Evolutionary conservation across 92 coral and sea anemone species (phyloP).

Genomic region (Nematostella vectensis): DNA sequence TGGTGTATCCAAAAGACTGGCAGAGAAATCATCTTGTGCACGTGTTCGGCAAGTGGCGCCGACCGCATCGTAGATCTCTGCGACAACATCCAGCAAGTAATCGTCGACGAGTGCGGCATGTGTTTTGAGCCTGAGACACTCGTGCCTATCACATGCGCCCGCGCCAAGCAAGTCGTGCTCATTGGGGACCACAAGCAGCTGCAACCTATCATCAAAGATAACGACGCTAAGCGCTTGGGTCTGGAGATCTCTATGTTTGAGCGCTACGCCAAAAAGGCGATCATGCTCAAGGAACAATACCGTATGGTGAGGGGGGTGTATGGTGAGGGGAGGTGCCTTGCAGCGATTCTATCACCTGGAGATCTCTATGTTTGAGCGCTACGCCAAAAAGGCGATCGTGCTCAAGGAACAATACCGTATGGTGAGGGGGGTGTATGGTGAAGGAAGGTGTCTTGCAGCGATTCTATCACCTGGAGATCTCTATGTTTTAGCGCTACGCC

Average conservation of each 20-base stretch:
- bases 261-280: slow-evolving; percentile 37
- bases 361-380: no score
- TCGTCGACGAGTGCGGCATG: slow-evolving; percentile 94
- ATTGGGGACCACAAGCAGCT: slow-evolving; percentile 93
- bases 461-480: no score
- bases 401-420: no score
- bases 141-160: slow-evolving; percentile 68
- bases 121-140: slow-evolving; percentile 81
- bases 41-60: slow-evolving; percentile 62
- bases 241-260: slow-evolving; percentile 75
- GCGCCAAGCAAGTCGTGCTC: slow-evolving; percentile 64
- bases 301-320: slow-evolving; percentile 80
- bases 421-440: no score
- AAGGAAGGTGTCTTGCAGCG: no score
- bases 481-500: no score
- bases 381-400: no score
- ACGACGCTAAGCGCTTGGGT: slow-evolving; percentile 52
- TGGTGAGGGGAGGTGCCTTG: no score
- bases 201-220: slow-evolving; percentile 61
- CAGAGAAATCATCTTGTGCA: slow-evolving; percentile 53
- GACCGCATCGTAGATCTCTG: slow-evolving; percentile 18
- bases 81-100: slow-evolving; percentile 55
- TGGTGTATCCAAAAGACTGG: slow-evolving; percentile 61
- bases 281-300: slow-evolving; percentile 71
- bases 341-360: no score